A percentile compares a stretch with the other conserved stretches of the same genome.
These are phyloP conservation scores for Ladona fulva DNA, from an alignment of 1,140 invertebrate genomes.

Conservation along the genomic window DNA sequence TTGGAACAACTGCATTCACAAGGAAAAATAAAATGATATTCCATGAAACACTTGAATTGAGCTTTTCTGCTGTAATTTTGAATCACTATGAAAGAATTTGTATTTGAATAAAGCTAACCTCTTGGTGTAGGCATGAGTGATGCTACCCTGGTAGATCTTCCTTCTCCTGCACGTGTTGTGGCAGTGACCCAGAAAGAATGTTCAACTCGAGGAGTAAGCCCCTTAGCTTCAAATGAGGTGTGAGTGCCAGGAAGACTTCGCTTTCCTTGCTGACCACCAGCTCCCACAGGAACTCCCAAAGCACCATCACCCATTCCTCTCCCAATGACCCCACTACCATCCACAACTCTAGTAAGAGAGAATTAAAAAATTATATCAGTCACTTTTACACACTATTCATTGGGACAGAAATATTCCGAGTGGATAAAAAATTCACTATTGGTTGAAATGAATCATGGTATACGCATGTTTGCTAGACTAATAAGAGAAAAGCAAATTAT, in stretches of 20 bases:
- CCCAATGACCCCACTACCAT: not conserved
- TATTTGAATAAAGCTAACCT: constrained; percentile 30
- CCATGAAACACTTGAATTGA: too few species aligned
- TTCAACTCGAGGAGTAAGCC: constrained; percentile 61
- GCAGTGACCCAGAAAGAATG: constrained; percentile 78
- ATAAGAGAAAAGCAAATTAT: too few species aligned
- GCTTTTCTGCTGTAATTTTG: not conserved
- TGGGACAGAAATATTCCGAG: too few species aligned
- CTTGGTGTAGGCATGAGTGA: constrained; percentile 48
- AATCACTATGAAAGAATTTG: not conserved
- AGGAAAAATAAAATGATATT: too few species aligned
- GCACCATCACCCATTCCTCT: constrained; percentile 51
- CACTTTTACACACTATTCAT: too few species aligned
- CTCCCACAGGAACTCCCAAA: constrained; percentile 41
- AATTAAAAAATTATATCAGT: too few species aligned
- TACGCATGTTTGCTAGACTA: too few species aligned
- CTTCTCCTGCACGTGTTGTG: constrained; percentile 63
- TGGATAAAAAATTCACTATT: too few species aligned
- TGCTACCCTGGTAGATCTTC: constrained; percentile 57
- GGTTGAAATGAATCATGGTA: too few species aligned
- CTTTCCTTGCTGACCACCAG: constrained; percentile 49
- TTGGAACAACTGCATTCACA: too few species aligned
- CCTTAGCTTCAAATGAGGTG: constrained; percentile 53
- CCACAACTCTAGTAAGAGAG: not conserved
- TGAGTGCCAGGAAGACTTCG: constrained; percentile 50